Percentiles rank a stretch among this genome's conserved stretches.
These are phyloP conservation scores for Heliangelus exortis DNA, from an alignment of 2,797 vertebrate genomes.

Conservation along the genomic window DNA sequence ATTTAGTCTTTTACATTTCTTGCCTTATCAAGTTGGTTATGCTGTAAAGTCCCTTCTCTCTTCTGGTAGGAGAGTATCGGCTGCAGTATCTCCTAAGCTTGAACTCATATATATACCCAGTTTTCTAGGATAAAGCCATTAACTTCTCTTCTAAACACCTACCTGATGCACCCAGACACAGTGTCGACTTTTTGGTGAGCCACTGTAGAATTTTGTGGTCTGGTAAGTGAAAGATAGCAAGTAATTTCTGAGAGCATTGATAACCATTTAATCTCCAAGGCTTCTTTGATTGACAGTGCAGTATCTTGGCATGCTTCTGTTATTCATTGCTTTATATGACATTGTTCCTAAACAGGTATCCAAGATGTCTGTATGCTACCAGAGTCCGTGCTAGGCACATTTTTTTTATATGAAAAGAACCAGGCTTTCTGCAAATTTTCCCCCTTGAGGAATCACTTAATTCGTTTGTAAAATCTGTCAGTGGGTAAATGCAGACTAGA, in stretches of 20 bases:
- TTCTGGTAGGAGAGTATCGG: accelerated
- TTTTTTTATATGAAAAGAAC: not conserved
- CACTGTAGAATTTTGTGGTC: not conserved
- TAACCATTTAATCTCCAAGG: not conserved
- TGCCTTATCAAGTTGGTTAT: not conserved
- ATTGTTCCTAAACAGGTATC: not conserved
- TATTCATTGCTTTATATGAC: not conserved
- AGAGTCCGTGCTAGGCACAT: not conserved
- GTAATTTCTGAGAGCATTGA: not conserved
- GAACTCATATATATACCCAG: not conserved
- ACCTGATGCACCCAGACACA: not conserved
- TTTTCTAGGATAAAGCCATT: not conserved
- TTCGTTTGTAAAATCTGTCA: not conserved
- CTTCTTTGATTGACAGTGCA: not conserved
- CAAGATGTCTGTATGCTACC: not conserved
- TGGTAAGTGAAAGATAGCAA: not conserved
- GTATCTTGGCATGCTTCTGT: not conserved
- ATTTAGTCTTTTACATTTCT: not conserved
- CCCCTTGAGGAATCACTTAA: not conserved
- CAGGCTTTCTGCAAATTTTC: not conserved
- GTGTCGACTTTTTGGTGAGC: not conserved
- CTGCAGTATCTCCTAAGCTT: not conserved
- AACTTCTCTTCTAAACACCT: not conserved
- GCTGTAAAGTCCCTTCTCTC: not conserved
- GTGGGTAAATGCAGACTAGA: not conserved